Evolutionary conservation across 2,888 invertebrate genomes (phyloP), one percentile per base, ranked within the genome.

Genomic region (Sminthurides aquaticus): DNA sequence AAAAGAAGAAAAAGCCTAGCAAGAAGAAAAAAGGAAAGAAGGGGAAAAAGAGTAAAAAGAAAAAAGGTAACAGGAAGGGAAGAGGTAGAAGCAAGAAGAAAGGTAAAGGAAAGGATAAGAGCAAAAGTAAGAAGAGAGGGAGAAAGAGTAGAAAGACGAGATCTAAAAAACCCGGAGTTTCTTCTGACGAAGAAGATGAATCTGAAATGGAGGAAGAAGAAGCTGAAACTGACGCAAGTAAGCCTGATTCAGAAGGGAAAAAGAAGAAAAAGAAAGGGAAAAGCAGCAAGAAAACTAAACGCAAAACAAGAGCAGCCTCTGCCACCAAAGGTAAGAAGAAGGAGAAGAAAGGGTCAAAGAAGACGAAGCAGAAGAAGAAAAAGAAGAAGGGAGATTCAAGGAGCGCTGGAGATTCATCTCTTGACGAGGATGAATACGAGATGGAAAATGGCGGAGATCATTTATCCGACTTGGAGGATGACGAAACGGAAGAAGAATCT

Each of bases 41-140:
- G 49, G 52, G 52, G 2, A 56, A 48, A 18, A 62, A 62, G 25
- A 28, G 63, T 27, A 63, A 63, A 24, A 54, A 56, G 24, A 57
- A 27, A 3, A 58, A 58, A n/a, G 24, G 52, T 2, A 58, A 58
- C 24, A 60, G 28, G 27, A 26, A 22, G n/a, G 26, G 43, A 8
- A 62, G 57, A 29, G 26, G 43, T 3, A 29, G 34, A 24, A 8
- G 28, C 11, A 22, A 29, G 28, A n/a, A 22, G 5, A 48, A 29
- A 28, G 22, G 55, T 18, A 28, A 55, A 34, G 28, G 24, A n/a
- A 24, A 49, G 26, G 20, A 5, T 2, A 49, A 27, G 25, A 52
- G 52, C 8, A 15, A 28, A 18, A 49, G 61, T 22, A 8, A 20
- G 15, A 49, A 48, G 48, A 52, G 52, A 11, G 29, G 28, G 55